Base-by-base conservation (phyloP, 2,888 invertebrate species). In the Meteorus cinctellus region DNA sequence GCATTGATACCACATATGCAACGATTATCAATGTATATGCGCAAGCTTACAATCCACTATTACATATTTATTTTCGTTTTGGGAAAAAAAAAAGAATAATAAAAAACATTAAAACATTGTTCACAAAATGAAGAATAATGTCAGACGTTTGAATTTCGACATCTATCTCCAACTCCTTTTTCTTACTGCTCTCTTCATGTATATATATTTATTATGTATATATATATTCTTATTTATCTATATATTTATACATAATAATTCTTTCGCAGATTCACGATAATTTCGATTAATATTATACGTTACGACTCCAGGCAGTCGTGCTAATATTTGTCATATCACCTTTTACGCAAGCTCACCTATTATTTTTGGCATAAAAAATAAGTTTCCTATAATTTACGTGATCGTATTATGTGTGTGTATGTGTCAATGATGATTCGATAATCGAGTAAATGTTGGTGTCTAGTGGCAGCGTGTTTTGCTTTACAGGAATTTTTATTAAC, bases 331-430 rank as follows among this genome's bases (percentile, higher is more conserved):
- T 82, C 82, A 82, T 82, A 82, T 82, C 82, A 82, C 82, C 80
- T 81, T 79, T 80, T 80, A 81, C 76, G 82, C 82, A 82, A 82
- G 81, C 81, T 82, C 82, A 81, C 80, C 79, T 82, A 81, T 82
- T 74, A 78, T 83, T 83, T 72, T 86, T 80, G 82, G 84, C 88
- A 86, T 89, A 88, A 89, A 89, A 89, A 89, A 89, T 89, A 89
- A 89, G 88, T 85, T 86, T 82, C 86, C 85, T 87, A 88, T 85
- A 75, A 84, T 82, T 85, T 85, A 86, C 80, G 77, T 71, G 75
- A 79, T 77, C 73, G 76, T 76, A 71, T 67, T 71, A 71, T 60
- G 63, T 71, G 45, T 66, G 29, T 65, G 48, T 74, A 48, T 78
- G 27, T 76, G 48, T 76, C 45, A 75, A 66, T 60, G 59, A 78